A percentile compares a stretch with the other conserved stretches of the same genome.
These are phyloP conservation scores for Oxyruncus cristatus DNA, from an alignment of 2,113 vertebrate genomes.

Conservation along the genomic window DNA sequence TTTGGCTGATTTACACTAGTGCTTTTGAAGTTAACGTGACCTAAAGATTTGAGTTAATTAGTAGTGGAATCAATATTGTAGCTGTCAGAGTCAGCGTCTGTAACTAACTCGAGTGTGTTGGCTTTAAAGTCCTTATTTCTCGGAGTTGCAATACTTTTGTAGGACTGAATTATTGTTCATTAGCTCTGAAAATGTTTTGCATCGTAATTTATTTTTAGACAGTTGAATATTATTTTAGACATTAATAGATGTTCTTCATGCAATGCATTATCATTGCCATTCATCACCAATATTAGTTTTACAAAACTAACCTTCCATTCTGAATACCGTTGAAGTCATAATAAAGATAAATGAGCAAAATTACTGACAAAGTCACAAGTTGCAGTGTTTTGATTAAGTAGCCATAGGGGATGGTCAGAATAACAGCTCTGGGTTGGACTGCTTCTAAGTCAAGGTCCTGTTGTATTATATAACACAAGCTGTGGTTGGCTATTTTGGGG, in stretches of 20 bases:
- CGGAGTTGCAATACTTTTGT: not conserved
- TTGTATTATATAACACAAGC: constrained; percentile 24
- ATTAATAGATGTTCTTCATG: constrained; percentile 54
- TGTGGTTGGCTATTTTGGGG: constrained; percentile 26
- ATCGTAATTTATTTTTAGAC: constrained; percentile 58
- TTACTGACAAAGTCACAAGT: constrained; percentile 71
- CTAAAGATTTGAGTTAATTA: constrained; percentile 34
- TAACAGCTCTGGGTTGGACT: constrained; percentile 62
- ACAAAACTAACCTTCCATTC: constrained; percentile 71
- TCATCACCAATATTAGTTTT: constrained; percentile 69
- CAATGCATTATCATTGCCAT: constrained; percentile 54
- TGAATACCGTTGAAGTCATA: constrained; percentile 62
- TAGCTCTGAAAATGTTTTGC: constrained; percentile 55
- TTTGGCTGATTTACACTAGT: not conserved
- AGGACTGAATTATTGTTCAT: constrained; percentile 34
- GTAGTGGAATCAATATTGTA: not conserved
- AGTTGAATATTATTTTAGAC: constrained; percentile 43
- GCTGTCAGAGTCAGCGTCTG: not conserved
- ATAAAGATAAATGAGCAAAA: constrained; percentile 79
- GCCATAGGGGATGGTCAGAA: constrained; percentile 66
- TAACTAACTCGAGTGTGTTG: not conserved
- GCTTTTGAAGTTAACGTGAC: not conserved
- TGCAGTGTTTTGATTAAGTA: constrained; percentile 72
- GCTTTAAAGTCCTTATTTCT: constrained; percentile 4
- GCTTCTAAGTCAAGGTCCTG: constrained; percentile 54